Evolutionary conservation across 2,888 invertebrate genomes (phyloP), one percentile per base, ranked within the genome.

Genomic region (Odontomyia ornata): DNA sequence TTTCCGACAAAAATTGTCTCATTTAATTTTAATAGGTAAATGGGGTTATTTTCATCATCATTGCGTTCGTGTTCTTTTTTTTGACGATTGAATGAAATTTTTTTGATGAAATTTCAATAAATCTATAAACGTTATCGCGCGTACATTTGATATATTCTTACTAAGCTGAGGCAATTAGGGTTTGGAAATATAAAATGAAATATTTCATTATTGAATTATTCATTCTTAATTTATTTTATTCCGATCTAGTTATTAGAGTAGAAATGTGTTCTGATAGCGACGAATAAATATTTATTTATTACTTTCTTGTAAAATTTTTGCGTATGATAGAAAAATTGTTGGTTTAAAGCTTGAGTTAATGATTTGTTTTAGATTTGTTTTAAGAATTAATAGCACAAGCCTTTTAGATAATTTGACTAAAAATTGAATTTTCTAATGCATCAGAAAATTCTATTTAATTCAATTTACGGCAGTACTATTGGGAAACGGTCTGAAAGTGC

Each of bases 141-240:
- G 52, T 71, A 71, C 71, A 71, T 71, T 71, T 27, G 27, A 71
- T 71, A 25, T 71, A 71, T 71, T 47, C 47, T 47, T 25, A 47
- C 71, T 52, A 47, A 52, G 9, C n/a, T 52, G 71, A 71, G 71
- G 47, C 71, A 71, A 52, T 18, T 25, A 30, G 36, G 36, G 36
- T 36, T n/a, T 36, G 36, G 9, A 36, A 36, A 36, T 36, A 5
- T 18, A 52, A 52, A 15, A 43, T 9, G n/a, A 4, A 52, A 52
- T n/a, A 15, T 52, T 52, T 52, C 5, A 15, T 13, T n/a, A 9
- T 18, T n/a, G 52, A 52, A 52, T 52, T 3, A 18, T 52, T 18
- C 3, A 7, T n/a, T 36, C 5, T 36, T 36, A 9, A 5, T 36
- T 9, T 36, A 36, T 9, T 5, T 36, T 36, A 5, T 36, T 36